A percentile compares a stretch with the other conserved stretches of the same genome.
These are phyloP conservation scores for Cyphomyrus discorhynchus DNA, from an alignment of 2,113 vertebrate genomes.

Conservation along the genomic window DNA sequence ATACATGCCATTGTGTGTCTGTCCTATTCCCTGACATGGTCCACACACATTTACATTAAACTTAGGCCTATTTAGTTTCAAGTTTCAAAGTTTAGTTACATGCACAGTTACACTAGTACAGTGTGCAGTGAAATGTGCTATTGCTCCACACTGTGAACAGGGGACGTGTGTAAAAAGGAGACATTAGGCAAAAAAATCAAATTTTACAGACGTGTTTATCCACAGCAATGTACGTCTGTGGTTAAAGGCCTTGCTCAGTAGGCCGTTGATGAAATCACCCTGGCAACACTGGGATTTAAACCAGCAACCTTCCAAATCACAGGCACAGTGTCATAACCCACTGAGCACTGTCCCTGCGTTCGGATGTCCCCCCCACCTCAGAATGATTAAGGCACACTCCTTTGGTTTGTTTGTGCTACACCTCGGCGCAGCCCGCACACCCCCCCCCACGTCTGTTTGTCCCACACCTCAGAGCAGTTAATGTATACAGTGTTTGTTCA, in stretches of 20 bases:
- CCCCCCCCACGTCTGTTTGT: not conserved
- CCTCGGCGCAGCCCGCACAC: not conserved
- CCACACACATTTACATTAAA: not conserved
- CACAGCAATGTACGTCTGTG: not conserved
- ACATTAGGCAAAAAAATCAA: not conserved
- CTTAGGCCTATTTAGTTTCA: not conserved
- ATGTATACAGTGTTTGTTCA: not conserved
- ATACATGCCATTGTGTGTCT: no score
- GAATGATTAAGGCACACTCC: not conserved
- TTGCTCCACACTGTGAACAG: not conserved
- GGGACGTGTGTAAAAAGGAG: not conserved
- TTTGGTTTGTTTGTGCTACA: not conserved
- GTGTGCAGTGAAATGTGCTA: not conserved
- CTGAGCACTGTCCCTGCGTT: not conserved
- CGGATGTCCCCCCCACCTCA: not conserved
- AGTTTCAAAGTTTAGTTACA: not conserved
- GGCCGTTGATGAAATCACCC: not conserved
- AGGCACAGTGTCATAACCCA: not conserved
- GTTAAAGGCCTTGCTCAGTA: not conserved
- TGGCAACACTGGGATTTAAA: not conserved
- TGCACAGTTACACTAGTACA: not conserved
- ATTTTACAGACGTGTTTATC: not conserved
- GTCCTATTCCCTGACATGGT: not conserved
- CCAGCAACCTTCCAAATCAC: not conserved
- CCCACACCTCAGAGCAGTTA: not conserved